These are phyloP conservation scores for Symphodus melops DNA, from an alignment of 2,113 vertebrate species.

Conservation along the genomic window DNA sequence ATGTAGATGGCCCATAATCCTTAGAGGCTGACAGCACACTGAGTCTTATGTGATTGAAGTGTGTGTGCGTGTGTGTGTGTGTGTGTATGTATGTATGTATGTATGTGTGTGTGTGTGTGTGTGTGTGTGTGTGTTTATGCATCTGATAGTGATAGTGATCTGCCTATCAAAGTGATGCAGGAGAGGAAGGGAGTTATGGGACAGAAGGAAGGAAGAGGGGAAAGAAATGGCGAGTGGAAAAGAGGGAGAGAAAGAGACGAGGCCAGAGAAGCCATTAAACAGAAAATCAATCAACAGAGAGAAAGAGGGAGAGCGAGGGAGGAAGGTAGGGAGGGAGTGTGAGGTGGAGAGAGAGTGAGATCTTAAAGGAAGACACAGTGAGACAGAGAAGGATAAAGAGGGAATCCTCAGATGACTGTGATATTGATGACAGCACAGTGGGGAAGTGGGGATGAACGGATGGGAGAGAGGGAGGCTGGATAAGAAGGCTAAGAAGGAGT, in stretches of 20 bases:
- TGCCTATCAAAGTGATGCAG: conserved; percentile 73
- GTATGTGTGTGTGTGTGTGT: conserved; percentile 23
- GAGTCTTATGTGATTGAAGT: conserved; percentile 73
- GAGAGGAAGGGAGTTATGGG: conserved; percentile 66
- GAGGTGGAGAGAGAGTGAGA: conserved; percentile 59
- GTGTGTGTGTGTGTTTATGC: conserved; percentile 18
- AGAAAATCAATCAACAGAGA: conserved; percentile 75
- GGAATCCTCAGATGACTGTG: conserved; percentile 75
- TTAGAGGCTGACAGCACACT: conserved; percentile 72
- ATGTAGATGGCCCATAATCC: conserved; percentile 81
- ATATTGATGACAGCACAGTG: conserved; percentile 79
- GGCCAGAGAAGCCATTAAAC: conserved; percentile 75
- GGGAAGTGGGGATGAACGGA: conserved; percentile 68
- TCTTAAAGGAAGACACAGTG: conserved; percentile 66
- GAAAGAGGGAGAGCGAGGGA: conserved; percentile 21
- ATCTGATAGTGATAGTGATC: conserved; percentile 70
- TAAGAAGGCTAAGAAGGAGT: conserved; percentile 67
- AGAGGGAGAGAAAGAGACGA: conserved; percentile 47
- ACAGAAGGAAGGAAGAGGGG: conserved; percentile 48
- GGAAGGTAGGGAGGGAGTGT: conserved; percentile 17
- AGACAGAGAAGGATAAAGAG: conserved; percentile 70
- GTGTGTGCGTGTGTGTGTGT: conserved; percentile 32
- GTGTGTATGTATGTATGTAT: conserved; percentile 2
- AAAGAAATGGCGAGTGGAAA: conserved; percentile 28
- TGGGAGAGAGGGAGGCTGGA: conserved; percentile 53